phyloP scores from a whole-genome alignment of 2,888 invertebrate genomes.

The Mesoligia furuncula region DNA sequence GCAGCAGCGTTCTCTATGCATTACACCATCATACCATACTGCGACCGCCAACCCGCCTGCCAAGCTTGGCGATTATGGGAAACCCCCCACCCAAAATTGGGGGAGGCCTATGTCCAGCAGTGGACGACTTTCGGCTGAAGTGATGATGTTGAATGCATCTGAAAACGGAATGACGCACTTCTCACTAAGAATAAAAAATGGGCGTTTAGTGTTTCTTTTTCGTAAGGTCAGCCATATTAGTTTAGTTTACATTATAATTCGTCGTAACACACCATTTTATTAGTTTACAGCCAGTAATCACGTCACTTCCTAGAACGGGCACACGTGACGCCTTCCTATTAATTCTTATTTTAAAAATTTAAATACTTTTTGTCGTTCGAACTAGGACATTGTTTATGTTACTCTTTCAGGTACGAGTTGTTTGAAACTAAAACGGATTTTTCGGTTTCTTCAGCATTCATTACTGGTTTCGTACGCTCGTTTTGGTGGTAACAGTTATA shows the following conservation, averaged over 20 bases:
- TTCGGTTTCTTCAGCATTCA: neutral
- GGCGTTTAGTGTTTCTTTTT: slow-evolving; percentile 3
- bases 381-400: slow-evolving; percentile 72
- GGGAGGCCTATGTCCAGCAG: too few relatives aligned
- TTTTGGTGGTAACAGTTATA: neutral
- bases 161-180: neutral
- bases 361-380: slow-evolving; percentile 79
- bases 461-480: slow-evolving; percentile 8
- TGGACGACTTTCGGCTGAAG: too few relatives aligned
- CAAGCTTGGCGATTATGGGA: too few relatives aligned
- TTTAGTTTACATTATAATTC: slow-evolving; percentile 56
- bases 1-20: too few relatives aligned
- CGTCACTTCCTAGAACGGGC: slow-evolving; percentile 84
- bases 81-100: too few relatives aligned
- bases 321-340: slow-evolving; percentile 74
- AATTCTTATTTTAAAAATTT: slow-evolving; percentile 74
- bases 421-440: neutral
- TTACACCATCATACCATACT: too few relatives aligned
- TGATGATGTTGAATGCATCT: too few relatives aligned
- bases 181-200: neutral
- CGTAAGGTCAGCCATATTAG: slow-evolving; percentile 33
- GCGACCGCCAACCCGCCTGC: too few relatives aligned
- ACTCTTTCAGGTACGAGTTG: slow-evolving; percentile 64
- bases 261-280: slow-evolving; percentile 80
- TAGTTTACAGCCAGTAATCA: slow-evolving; percentile 86